Percentiles rank a stretch among this genome's conserved stretches.
phyloP scores from a whole-genome alignment of 2,113 vertebrate genomes.

The Phoxinus phoxinus region DNA sequence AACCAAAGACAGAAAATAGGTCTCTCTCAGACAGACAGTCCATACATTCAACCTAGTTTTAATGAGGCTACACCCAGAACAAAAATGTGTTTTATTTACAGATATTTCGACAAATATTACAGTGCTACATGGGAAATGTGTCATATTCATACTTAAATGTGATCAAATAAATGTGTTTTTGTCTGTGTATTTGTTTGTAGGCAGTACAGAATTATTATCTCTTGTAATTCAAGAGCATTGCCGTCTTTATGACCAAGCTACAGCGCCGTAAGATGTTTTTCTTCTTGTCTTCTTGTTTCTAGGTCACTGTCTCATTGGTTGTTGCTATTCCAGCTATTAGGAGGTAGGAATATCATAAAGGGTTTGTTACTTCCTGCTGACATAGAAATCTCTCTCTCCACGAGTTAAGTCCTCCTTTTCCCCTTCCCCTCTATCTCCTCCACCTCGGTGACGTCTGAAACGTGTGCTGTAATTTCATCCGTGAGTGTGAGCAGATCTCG shows the following conservation, averaged over 20 bases:
- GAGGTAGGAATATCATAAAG: slow-evolving; percentile 11
- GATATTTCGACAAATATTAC: background rate
- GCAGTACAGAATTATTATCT: background rate
- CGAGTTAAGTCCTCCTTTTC: background rate
- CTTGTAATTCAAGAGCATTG: background rate
- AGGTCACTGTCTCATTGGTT: slow-evolving; percentile 34
- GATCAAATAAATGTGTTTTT: background rate
- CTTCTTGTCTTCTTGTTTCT: slow-evolving; percentile 18
- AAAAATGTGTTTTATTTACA: background rate
- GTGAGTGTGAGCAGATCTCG: background rate
- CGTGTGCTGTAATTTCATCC: background rate
- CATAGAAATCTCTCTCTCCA: slow-evolving; percentile 34
- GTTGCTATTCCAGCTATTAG: slow-evolving; percentile 37
- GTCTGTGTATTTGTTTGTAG: background rate
- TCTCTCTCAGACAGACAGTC: slow-evolving; percentile 9
- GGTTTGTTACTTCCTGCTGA: slow-evolving; percentile 27
- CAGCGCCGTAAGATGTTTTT: slow-evolving; percentile 9
- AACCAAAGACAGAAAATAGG: slow-evolving; percentile 10
- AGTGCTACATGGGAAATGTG: background rate
- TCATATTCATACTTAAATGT: background rate
- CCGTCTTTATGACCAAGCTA: background rate
- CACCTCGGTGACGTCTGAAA: background rate
- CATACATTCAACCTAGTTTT: background rate
- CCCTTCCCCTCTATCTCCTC: slow-evolving; percentile 5
- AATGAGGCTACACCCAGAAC: background rate